Base-by-base conservation (phyloP, 1,140 invertebrate species). In the Hycleus phaleratus region DNA sequence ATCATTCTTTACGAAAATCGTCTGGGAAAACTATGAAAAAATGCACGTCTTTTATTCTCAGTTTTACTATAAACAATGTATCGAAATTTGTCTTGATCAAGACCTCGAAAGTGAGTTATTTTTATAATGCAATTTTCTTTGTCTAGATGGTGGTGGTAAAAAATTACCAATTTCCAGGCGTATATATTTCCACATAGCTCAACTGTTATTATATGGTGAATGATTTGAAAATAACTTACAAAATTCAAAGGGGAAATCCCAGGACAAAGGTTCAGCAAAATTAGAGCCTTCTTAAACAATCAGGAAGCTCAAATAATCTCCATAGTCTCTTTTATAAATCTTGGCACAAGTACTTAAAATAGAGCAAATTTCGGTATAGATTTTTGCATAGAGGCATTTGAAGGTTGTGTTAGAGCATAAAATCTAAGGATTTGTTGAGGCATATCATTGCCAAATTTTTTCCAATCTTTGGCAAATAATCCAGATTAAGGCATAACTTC, bases 41-140 rank as follows among this genome's bases (percentile, higher is more conserved):
- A 3, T 26, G 12, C 9, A 9, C 47, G 26, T 45, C 50, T 42
- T 49, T 40, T 64, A 46, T 39, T 45, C 50, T 49, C 55, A 32
- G 50, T 50, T 49, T 46, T 59, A 61, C 59, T 55, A 64, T 64
- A 64, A 64, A 64, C 59, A 64, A 64, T 64, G 62, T 64, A 64
- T 64, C 59, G 62, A 56, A 61, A 64, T 64, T 64, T 64, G 59
- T 64, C 62, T 64, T 64, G 62, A 64, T 64, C 62, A 64, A 56
- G 43, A 9, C 32, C 32, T 59, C 46, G 55, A 61, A 60, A 51
- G 56, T 64, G 50, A 64, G 62, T 59, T 55, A 64, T 64, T 64
- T 64, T 64, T 61, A 64, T 64, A 58, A 64, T 61, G 53, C 56
- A 61, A 64, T 64, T 64, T 64, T 57, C 43, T 61, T 57, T 46